Conservation (phyloP, 2,797 vertebrate genomes). For the Mus caroli region DNA sequence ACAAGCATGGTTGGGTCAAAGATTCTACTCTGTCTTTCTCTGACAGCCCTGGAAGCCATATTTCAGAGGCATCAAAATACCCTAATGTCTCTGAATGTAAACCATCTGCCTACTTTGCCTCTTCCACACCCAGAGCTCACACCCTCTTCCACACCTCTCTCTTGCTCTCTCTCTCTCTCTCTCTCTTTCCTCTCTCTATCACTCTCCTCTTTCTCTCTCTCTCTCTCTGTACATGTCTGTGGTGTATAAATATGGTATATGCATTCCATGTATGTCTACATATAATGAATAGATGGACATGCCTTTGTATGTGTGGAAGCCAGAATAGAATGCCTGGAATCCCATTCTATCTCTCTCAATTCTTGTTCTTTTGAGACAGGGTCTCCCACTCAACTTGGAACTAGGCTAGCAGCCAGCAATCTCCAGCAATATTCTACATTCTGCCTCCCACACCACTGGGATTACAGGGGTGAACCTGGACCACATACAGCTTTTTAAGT, state of each 20-base stretch:
- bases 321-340: not conserved
- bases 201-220: accelerated
- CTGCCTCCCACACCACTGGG: not conserved
- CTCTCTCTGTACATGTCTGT: not conserved
- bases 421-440: not conserved
- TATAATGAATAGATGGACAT: not conserved
- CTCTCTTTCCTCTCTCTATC: not conserved
- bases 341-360: not conserved
- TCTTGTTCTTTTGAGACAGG: not conserved
- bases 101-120: not conserved
- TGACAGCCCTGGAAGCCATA: not conserved
- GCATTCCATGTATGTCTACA: no score
- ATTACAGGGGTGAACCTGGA: not conserved
- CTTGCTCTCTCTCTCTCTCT: no score
- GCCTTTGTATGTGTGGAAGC: not conserved
- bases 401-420: not conserved
- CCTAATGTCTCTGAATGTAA: not conserved
- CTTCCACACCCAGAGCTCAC: not conserved
- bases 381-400: not conserved
- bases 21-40: not conserved
- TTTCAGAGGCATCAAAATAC: not conserved
- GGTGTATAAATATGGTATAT: not conserved
- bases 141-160: accelerated
- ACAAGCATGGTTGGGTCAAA: not conserved
- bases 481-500: not conserved